A percentile compares a stretch with the other conserved stretches of the same genome.
These are phyloP conservation scores for Neodiprion virginianus DNA, from an alignment of 1,140 invertebrate genomes.

Conservation along the genomic window DNA sequence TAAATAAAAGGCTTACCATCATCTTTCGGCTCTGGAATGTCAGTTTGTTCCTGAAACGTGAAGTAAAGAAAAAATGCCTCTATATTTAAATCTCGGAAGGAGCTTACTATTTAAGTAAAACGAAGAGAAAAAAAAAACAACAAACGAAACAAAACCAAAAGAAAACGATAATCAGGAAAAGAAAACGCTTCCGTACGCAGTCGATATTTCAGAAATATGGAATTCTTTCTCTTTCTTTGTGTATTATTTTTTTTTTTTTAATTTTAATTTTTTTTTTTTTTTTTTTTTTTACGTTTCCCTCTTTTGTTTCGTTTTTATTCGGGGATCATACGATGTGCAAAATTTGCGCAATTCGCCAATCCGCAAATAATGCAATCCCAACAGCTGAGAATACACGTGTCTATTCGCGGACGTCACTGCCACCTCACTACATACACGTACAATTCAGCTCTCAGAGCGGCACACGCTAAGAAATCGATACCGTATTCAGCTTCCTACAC, in stretches of 20 bases:
- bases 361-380: slow-evolving; percentile 14
- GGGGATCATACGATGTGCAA: neutral
- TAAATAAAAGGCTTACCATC: slow-evolving; percentile 61
- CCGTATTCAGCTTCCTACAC: neutral
- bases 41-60: slow-evolving; percentile 71
- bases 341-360: slow-evolving; percentile 28
- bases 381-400: slow-evolving; percentile 16
- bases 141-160: neutral
- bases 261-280: too few species aligned
- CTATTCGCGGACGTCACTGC: neutral
- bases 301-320: too few species aligned
- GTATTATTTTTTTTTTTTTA: too few species aligned
- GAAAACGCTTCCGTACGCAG: neutral
- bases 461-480: neutral
- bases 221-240: too few species aligned
- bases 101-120: too few species aligned
- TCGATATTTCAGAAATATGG: neutral
- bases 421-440: neutral
- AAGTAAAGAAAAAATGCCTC: slow-evolving; percentile 2
- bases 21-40: slow-evolving; percentile 70
- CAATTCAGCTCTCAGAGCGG: neutral
- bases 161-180: neutral
- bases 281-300: too few species aligned
- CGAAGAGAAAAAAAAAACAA: neutral
- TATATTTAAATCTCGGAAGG: neutral